These are phyloP conservation scores for Eulemur albifrons DNA, from an alignment of 2,797 vertebrate genomes.

Conservation along the genomic window DNA sequence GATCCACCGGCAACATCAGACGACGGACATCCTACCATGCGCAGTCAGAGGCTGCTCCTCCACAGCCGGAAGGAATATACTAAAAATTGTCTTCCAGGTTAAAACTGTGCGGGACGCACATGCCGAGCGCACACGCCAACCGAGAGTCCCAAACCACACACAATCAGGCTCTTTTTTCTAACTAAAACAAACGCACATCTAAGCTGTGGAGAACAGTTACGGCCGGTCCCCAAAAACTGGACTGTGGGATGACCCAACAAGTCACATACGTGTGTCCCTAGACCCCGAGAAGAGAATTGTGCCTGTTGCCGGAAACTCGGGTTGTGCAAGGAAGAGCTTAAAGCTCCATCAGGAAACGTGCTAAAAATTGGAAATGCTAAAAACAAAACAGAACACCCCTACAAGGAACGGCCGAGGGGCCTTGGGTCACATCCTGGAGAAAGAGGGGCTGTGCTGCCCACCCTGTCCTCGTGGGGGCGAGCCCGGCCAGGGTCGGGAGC, in stretches of 20 bases:
- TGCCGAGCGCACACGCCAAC: accelerated
- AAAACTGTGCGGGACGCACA: accelerated
- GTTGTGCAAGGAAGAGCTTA: no score
- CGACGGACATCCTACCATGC: accelerated
- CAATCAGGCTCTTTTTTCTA: not conserved
- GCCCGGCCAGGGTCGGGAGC: not conserved
- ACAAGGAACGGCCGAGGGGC: accelerated
- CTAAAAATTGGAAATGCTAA: not conserved
- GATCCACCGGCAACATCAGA: no score
- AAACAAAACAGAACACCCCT: accelerated
- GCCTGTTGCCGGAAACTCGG: accelerated
- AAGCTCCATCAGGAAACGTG: not conserved
- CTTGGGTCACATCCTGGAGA: accelerated
- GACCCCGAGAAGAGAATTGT: accelerated
- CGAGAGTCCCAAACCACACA: not conserved
- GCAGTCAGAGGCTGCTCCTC: not conserved
- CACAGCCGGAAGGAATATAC: not conserved
- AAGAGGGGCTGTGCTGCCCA: accelerated
- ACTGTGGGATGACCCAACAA: not conserved
- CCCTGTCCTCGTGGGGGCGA: not conserved
- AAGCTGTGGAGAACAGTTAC: not conserved
- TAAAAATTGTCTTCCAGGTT: not conserved
- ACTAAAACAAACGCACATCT: not conserved
- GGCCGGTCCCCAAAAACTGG: not conserved
- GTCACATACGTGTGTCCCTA: no score